Evolutionary conservation across 2,888 invertebrate species (phyloP).

Genomic region (Stenchaetothrips biformis): DNA sequence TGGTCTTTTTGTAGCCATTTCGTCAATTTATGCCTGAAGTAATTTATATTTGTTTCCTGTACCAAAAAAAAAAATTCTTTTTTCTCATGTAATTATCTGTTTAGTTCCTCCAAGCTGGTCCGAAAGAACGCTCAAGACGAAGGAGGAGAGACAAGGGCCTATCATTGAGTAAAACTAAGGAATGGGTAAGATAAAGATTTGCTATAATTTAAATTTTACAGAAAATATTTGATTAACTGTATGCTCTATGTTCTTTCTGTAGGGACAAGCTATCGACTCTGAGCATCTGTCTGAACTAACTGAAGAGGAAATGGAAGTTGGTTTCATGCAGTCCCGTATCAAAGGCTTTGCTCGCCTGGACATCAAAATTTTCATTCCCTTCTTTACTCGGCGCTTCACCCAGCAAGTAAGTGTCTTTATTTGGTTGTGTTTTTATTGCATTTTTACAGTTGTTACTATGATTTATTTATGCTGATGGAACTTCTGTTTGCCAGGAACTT

Average conservation of each 20-base stretch:
- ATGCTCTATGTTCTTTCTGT: constrained; percentile 32
- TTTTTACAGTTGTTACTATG: background rate
- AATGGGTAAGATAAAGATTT: constrained; percentile 66
- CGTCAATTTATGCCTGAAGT: constrained; percentile 32
- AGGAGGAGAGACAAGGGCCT: constrained; percentile 72
- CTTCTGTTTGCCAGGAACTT: constrained; percentile 60
- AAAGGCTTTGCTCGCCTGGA: constrained; percentile 89
- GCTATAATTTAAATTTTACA: constrained; percentile 5
- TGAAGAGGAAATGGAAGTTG: constrained; percentile 86
- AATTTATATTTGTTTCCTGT: background rate
- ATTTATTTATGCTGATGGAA: constrained; percentile 25
- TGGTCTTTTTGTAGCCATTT: constrained; percentile 29
- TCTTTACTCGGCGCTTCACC: constrained; percentile 92
- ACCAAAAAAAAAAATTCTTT: too few relatives aligned
- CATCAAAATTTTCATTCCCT: constrained; percentile 89
- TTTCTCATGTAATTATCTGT: too few relatives aligned
- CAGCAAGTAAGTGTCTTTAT: constrained; percentile 62
- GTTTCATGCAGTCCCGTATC: constrained; percentile 72
- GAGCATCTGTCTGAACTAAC: constrained; percentile 89
- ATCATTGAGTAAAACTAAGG: constrained; percentile 93
- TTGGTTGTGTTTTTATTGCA: background rate
- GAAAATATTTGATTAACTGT: background rate
- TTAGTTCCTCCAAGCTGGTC: constrained; percentile 70
- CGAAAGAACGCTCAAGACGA: constrained; percentile 50
- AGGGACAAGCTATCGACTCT: constrained; percentile 87